These are phyloP conservation scores for Papilio polyxenes DNA, from an alignment of 1,140 invertebrate genomes.

Conservation along the genomic window DNA sequence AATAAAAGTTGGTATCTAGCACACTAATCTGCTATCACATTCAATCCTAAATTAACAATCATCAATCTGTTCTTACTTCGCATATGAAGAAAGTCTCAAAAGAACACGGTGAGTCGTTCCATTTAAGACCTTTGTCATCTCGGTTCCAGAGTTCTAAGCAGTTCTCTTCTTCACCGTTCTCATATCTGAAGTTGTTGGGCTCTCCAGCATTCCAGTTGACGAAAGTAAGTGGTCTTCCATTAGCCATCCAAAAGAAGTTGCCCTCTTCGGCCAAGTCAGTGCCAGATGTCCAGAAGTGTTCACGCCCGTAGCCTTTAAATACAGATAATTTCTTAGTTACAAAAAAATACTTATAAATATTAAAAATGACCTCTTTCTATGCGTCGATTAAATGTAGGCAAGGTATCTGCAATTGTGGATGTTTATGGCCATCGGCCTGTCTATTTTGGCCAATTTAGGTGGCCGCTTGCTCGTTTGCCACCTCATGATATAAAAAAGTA, in stretches of 20 bases:
- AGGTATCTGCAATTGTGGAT: too few species aligned
- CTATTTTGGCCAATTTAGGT: too few species aligned
- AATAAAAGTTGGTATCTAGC: slow-evolving; percentile 61
- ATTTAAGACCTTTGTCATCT: slow-evolving; percentile 94
- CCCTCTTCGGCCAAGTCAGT: slow-evolving; percentile 95
- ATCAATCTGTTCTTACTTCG: slow-evolving; percentile 86
- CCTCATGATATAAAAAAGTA: too few species aligned
- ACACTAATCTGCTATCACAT: slow-evolving; percentile 68
- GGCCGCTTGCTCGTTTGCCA: too few species aligned
- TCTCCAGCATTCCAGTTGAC: slow-evolving; percentile 96
- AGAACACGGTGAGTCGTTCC: slow-evolving; percentile 96
- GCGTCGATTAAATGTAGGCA: too few species aligned
- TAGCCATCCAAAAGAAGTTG: slow-evolving; percentile 95
- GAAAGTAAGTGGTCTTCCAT: slow-evolving; percentile 92
- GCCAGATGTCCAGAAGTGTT: slow-evolving; percentile 97
- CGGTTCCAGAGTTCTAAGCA: slow-evolving; percentile 95
- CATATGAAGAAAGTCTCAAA: slow-evolving; percentile 96
- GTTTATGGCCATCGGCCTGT: too few species aligned
- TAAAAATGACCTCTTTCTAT: too few species aligned
- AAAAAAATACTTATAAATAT: neutral
- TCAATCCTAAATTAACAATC: slow-evolving; percentile 43
- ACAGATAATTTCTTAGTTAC: neutral
- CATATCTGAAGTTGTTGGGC: slow-evolving; percentile 95
- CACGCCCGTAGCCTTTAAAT: slow-evolving; percentile 88
- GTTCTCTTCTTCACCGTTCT: slow-evolving; percentile 95